Percentiles rank a stretch among this genome's conserved stretches.
These are phyloP conservation scores for Anseranas semipalmata DNA, from an alignment of 2,113 vertebrate species.

Conservation along the genomic window DNA sequence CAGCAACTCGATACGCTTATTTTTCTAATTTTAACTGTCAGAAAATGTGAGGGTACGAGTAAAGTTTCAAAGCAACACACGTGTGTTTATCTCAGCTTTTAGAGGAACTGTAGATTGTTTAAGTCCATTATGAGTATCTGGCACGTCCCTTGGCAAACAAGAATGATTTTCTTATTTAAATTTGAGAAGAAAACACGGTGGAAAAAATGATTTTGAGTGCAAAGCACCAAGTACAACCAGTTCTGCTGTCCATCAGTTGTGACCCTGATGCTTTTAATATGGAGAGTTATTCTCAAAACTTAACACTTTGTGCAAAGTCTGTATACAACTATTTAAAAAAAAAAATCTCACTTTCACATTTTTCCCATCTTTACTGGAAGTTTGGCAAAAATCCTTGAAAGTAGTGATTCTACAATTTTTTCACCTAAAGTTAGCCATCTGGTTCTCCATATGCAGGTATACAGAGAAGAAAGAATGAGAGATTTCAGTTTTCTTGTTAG, in stretches of 20 bases:
- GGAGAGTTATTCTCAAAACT: background rate
- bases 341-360: background rate
- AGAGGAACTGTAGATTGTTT: background rate
- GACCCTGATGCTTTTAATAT: background rate
- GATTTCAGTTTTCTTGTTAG: background rate
- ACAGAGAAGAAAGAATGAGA: background rate
- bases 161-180: background rate
- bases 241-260: background rate
- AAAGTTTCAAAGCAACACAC: slow-evolving; percentile 8
- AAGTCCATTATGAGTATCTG: background rate
- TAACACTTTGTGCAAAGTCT: background rate
- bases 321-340: background rate
- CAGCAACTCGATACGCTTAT: slow-evolving; percentile 15
- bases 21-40: slow-evolving; percentile 54
- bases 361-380: background rate
- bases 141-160: background rate
- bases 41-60: background rate
- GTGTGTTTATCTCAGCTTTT: background rate
- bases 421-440: background rate
- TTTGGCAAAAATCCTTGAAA: background rate
- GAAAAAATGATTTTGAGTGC: background rate
- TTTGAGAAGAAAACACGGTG: background rate
- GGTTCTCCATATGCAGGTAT: background rate
- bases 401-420: background rate
- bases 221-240: background rate